phyloP scores from a whole-genome alignment of 2,113 vertebrate genomes.

The Brachirus orientalis region DNA sequence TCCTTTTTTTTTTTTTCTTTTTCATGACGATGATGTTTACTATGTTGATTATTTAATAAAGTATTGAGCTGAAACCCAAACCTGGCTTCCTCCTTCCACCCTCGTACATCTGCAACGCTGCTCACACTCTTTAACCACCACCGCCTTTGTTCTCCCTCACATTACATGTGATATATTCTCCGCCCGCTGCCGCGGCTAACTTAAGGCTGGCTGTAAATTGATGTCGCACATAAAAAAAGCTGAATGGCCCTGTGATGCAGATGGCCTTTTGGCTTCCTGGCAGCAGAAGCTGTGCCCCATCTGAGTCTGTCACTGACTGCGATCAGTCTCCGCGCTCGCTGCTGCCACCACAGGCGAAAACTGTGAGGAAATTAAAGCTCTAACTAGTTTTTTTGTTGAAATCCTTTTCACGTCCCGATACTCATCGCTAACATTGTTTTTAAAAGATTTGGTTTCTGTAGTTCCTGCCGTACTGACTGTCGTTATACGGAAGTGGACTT shows the following conservation, averaged over 20 bases:
- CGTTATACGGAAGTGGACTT: too few relatives aligned
- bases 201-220: constrained; percentile 55
- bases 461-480: too few relatives aligned
- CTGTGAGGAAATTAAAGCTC: background rate
- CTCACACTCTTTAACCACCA: constrained; percentile 11
- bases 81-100: background rate
- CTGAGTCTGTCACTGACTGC: constrained; percentile 30
- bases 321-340: constrained; percentile 28
- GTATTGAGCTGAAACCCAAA: constrained; percentile 59
- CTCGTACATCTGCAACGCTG: background rate
- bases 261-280: constrained; percentile 53
- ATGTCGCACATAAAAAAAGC: constrained; percentile 45
- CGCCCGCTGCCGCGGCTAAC: constrained; percentile 8
- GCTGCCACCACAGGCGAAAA: constrained; percentile 39
- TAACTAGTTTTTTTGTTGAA: too few relatives aligned
- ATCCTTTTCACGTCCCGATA: too few relatives aligned
- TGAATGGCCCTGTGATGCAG: constrained; percentile 35
- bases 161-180: constrained; percentile 26
- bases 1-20: constrained; percentile 49
- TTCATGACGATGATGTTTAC: constrained; percentile 61
- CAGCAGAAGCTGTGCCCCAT: constrained; percentile 24
- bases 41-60: constrained; percentile 81
- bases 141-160: constrained; percentile 49
- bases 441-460: too few relatives aligned
- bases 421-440: too few relatives aligned